Evolutionary conservation across 2,888 invertebrate species (phyloP).

Genomic region (Aphrophora alni): DNA sequence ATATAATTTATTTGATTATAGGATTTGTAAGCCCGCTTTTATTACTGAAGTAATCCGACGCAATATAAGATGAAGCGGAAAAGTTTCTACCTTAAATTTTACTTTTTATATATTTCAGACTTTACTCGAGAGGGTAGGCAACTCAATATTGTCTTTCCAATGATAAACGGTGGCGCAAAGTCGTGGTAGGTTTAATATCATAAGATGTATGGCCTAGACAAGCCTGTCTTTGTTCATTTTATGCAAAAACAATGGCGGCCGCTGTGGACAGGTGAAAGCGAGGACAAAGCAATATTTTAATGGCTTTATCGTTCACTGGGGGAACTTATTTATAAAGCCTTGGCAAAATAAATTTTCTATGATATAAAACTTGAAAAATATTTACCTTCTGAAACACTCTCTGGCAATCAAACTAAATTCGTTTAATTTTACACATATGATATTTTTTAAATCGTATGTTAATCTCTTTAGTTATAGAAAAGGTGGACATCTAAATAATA

Average conservation of each 20-base stretch:
- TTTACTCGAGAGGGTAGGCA: neutral
- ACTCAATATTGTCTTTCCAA: neutral
- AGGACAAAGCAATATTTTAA: neutral
- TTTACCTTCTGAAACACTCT: too few species aligned
- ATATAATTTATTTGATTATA: neutral
- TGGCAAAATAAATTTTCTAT: neutral
- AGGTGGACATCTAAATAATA: too few species aligned
- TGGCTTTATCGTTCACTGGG: neutral
- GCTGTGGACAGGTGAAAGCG: neutral
- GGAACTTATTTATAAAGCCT: neutral
- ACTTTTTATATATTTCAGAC: too few species aligned
- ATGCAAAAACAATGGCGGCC: neutral
- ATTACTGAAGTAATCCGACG: neutral
- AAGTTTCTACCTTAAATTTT: neutral
- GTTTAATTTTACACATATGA: too few species aligned
- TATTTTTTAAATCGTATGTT: too few species aligned
- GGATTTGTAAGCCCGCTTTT: neutral
- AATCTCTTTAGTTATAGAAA: too few species aligned
- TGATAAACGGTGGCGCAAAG: neutral
- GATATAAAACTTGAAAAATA: neutral
- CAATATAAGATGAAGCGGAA: neutral
- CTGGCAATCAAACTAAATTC: too few species aligned
- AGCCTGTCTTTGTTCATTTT: neutral
- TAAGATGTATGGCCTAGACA: neutral
- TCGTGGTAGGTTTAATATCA: neutral